phyloP scores from a whole-genome alignment of 2,888 invertebrate species.

The Sphecodes monilicornis region DNA sequence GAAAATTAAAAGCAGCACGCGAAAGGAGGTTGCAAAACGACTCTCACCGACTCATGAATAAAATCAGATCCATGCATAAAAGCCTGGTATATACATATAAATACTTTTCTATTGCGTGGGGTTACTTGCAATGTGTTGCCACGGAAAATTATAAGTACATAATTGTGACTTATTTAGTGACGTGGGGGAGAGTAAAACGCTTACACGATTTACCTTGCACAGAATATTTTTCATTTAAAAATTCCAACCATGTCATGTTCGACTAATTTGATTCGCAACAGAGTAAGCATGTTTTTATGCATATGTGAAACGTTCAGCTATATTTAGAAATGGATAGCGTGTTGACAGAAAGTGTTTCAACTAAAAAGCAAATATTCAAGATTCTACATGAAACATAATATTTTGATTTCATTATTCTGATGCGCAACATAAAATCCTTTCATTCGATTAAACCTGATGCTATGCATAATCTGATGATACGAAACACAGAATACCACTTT shows the following conservation, averaged over 20 bases:
- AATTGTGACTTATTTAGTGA: background rate
- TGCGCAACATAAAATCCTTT: background rate
- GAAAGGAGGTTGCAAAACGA: background rate
- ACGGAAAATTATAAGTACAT: background rate
- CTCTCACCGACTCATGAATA: background rate
- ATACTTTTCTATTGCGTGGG: background rate
- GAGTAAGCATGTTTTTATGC: background rate
- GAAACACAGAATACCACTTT: background rate
- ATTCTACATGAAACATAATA: background rate
- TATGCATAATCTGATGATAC: background rate
- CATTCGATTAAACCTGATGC: background rate
- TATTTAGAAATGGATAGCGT: background rate
- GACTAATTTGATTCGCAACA: background rate
- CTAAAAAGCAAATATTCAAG: background rate
- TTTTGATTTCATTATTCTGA: background rate
- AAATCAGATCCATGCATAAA: background rate
- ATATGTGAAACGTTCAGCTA: background rate
- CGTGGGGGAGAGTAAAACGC: background rate
- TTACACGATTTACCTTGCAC: background rate
- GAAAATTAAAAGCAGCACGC: conserved; percentile 1
- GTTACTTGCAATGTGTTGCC: background rate
- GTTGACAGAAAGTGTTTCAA: background rate
- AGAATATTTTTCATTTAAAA: background rate
- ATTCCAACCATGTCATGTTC: background rate
- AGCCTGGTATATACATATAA: background rate